phyloP scores from a whole-genome alignment of 2,888 invertebrate species.

The Drosophila neonasuta region DNA sequence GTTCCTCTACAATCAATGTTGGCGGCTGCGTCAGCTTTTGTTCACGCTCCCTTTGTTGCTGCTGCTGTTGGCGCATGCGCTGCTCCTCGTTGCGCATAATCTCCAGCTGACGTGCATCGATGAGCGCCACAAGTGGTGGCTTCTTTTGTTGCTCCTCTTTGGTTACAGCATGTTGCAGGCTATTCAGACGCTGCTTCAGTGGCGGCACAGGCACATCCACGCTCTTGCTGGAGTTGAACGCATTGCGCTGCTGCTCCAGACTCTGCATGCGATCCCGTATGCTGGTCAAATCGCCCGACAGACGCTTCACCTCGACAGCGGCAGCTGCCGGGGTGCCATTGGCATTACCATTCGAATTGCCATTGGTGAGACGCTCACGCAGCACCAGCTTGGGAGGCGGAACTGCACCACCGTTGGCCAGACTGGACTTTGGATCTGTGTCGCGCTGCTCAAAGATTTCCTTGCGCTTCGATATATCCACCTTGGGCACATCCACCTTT shows the following conservation, averaged over 20 bases:
- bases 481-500: conserved; percentile 87
- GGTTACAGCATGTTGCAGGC: conserved; percentile 80
- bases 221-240: conserved; percentile 75
- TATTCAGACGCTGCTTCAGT: conserved; percentile 81
- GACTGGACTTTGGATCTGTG: conserved; percentile 32
- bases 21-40: conserved; percentile 41
- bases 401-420: conserved; percentile 27
- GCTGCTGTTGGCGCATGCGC: conserved; percentile 50
- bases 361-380: conserved; percentile 68
- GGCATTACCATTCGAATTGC: conserved; percentile 48
- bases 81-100: conserved; percentile 82
- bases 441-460: conserved; percentile 87
- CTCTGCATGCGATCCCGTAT: conserved; percentile 86
- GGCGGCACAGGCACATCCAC: conserved; percentile 81
- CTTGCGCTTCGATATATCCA: conserved; percentile 90
- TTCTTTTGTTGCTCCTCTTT: conserved; percentile 80
- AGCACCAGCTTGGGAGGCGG: conserved; percentile 63
- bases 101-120: conserved; percentile 83
- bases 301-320: conserved; percentile 79
- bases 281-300: conserved; percentile 86
- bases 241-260: conserved; percentile 84
- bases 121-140: conserved; percentile 77
- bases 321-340: not conserved
- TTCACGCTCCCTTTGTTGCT: conserved; percentile 13
- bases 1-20: conserved; percentile 56